Conservation (phyloP, 1,140 invertebrate species). For the Drosophila yakuba region DNA sequence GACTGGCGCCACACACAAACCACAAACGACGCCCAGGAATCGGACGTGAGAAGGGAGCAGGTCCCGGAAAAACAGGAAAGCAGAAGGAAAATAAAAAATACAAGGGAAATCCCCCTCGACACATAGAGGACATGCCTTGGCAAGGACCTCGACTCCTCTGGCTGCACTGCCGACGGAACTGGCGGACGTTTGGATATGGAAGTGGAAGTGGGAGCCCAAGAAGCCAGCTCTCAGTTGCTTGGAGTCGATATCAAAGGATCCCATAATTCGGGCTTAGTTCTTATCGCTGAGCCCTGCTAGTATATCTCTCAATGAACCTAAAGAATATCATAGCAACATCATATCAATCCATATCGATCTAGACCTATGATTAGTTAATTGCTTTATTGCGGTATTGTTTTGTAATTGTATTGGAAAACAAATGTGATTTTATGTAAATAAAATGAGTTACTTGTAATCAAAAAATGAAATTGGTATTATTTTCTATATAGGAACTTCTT, state of each 20-base stretch:
- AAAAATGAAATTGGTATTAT: background rate
- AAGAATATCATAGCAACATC: conserved; percentile 83
- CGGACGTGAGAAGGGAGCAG: conserved; percentile 27
- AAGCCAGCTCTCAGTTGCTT: conserved; percentile 50
- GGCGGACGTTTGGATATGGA: conserved; percentile 9
- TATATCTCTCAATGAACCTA: conserved; percentile 67
- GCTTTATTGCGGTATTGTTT: conserved; percentile 26
- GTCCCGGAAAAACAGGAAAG: conserved; percentile 5
- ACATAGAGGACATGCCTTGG: conserved; percentile 52
- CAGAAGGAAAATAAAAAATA: background rate
- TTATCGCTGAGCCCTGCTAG: conserved; percentile 15
- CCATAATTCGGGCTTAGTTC: conserved; percentile 23
- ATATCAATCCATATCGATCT: conserved; percentile 80
- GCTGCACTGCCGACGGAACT: conserved; percentile 71
- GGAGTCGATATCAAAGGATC: conserved; percentile 64
- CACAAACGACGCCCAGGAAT: conserved; percentile 52
- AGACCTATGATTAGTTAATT: conserved; percentile 54
- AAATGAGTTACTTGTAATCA: conserved; percentile 6
- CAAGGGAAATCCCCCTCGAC: background rate
- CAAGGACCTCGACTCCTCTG: conserved; percentile 58
- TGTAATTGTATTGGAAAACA: conserved; percentile 34
- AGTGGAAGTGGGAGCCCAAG: conserved; percentile 6
- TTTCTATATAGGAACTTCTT: too few relatives aligned
- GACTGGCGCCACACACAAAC: conserved; percentile 76
- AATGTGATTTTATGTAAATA: conserved; percentile 65